phyloP scores from a whole-genome alignment of 2,888 invertebrate species.

The Synergus itoensis region DNA sequence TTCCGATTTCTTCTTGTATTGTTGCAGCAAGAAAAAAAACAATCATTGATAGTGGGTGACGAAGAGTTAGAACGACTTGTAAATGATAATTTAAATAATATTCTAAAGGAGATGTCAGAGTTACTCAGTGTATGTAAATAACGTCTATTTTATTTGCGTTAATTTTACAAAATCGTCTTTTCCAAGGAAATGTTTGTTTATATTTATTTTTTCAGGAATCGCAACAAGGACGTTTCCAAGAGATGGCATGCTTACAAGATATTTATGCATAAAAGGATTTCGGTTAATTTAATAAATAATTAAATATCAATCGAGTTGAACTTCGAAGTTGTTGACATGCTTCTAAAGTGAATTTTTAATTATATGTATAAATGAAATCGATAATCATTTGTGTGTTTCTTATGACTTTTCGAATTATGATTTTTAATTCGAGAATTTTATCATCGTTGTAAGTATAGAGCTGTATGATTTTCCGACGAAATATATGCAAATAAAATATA shows the following conservation, averaged over 20 bases:
- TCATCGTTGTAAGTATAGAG: neutral
- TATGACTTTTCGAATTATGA: neutral
- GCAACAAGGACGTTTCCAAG: conserved; percentile 16
- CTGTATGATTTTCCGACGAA: neutral
- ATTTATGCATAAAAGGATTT: neutral
- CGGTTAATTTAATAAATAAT: neutral
- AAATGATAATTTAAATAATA: conserved; percentile 28
- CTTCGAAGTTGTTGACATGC: neutral
- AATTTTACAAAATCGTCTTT: neutral
- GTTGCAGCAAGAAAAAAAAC: conserved; percentile 19
- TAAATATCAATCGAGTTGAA: neutral
- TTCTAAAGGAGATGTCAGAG: conserved; percentile 24
- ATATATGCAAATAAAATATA: neutral
- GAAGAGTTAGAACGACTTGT: neutral
- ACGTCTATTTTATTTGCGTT: neutral
- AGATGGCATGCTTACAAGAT: conserved; percentile 13
- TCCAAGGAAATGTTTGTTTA: neutral
- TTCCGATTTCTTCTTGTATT: neutral
- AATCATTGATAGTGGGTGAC: neutral
- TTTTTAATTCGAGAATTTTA: neutral
- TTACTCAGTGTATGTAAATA: neutral
- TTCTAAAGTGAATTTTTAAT: neutral
- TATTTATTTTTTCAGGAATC: conserved; percentile 13
- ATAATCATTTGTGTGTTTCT: neutral
- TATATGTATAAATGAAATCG: neutral